These are phyloP conservation scores for Drosophila peninsularis DNA, from an alignment of 2,888 invertebrate genomes.

Conservation along the genomic window DNA sequence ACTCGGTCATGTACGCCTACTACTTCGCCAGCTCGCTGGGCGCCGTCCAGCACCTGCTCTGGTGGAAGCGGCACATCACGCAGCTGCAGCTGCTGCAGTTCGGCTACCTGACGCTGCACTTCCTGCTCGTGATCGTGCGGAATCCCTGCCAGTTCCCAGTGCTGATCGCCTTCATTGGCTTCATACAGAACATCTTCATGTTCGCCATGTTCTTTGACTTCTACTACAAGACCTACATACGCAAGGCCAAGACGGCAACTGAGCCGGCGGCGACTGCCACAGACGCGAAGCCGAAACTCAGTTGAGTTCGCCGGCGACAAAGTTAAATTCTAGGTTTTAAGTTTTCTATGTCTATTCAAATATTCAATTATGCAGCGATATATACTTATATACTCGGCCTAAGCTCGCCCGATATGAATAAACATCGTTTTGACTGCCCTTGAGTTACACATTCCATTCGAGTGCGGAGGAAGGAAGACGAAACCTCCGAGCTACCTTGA, in stretches of 20 bases:
- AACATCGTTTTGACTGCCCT: slow-evolving; percentile 58
- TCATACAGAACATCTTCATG: slow-evolving; percentile 83
- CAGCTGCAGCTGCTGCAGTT: slow-evolving; percentile 93
- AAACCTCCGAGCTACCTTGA: neutral
- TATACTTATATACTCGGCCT: slow-evolving; percentile 18
- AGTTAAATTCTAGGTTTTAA: slow-evolving; percentile 30
- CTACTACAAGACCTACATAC: slow-evolving; percentile 81
- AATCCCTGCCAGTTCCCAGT: slow-evolving; percentile 78
- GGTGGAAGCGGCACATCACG: slow-evolving; percentile 95
- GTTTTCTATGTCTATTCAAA: slow-evolving; percentile 33
- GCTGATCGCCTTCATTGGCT: slow-evolving; percentile 72
- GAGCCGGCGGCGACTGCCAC: neutral
- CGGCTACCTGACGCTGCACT: slow-evolving; percentile 87
- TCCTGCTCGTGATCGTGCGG: slow-evolving; percentile 82
- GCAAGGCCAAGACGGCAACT: slow-evolving; percentile 9
- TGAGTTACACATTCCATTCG: slow-evolving; percentile 9
- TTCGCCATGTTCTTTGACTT: slow-evolving; percentile 84
- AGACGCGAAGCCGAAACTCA: slow-evolving; percentile 43
- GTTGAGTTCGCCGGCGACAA: slow-evolving; percentile 36
- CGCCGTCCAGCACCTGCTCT: slow-evolving; percentile 89
- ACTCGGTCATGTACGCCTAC: slow-evolving; percentile 93
- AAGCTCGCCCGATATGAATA: slow-evolving; percentile 57
- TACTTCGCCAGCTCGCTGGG: slow-evolving; percentile 91
- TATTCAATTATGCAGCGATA: slow-evolving; percentile 38
- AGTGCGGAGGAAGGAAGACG: no score